Percentiles rank a stretch among this genome's conserved stretches.
phyloP scores from a whole-genome alignment of 2,888 invertebrate species.

The Philopedon plagiatum region DNA sequence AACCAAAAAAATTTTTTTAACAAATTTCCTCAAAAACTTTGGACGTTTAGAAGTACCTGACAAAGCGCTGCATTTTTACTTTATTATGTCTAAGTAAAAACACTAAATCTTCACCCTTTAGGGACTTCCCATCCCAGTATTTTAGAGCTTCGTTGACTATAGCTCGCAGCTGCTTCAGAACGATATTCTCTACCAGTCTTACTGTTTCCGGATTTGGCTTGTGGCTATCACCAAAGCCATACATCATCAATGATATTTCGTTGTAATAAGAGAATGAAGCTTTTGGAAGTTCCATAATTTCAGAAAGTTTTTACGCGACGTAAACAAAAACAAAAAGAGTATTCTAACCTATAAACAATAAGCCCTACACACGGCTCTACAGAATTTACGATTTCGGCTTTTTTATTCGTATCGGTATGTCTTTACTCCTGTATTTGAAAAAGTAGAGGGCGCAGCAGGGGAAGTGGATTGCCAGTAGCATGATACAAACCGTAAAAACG shows the following conservation, averaged over 20 bases:
- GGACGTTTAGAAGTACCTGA: conserved; percentile 60
- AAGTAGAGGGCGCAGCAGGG: too few species aligned
- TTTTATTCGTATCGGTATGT: too few species aligned
- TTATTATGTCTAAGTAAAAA: conserved; percentile 84
- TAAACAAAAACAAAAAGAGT: background rate
- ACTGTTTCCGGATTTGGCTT: conserved; percentile 88
- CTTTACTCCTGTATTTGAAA: too few species aligned
- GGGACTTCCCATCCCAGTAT: conserved; percentile 71
- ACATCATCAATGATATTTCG: conserved; percentile 91
- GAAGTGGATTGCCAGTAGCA: too few species aligned
- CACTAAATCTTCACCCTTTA: conserved; percentile 75
- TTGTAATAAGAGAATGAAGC: conserved; percentile 67
- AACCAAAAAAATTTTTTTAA: background rate
- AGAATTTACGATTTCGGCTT: too few species aligned
- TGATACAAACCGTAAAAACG: too few species aligned
- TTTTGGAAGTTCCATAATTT: conserved; percentile 2
- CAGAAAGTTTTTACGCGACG: background rate
- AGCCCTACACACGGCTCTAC: too few species aligned
- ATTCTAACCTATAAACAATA: background rate
- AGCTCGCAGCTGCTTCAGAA: conserved; percentile 83
- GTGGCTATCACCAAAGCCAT: conserved; percentile 92
- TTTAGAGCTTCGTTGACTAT: conserved; percentile 84
- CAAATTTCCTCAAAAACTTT: too few species aligned
- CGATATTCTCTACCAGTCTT: conserved; percentile 85
- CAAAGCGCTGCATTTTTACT: conserved; percentile 80